phyloP scores from a whole-genome alignment of 1,140 invertebrate species.

The Zeugodacus cucurbitae region DNA sequence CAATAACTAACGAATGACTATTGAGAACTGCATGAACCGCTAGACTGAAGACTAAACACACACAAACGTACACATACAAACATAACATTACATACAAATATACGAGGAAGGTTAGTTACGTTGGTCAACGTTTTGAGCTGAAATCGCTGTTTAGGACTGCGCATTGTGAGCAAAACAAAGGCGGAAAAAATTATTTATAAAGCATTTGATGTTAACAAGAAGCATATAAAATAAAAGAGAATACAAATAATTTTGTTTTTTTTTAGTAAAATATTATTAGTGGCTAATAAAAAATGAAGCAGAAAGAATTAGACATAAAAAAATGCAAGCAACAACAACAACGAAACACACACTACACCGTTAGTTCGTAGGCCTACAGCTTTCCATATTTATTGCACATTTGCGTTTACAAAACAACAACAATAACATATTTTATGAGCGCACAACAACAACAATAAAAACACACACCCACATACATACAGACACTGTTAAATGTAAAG shows the following conservation, averaged over 20 bases:
- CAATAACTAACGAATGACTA: neutral
- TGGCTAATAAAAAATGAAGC: neutral
- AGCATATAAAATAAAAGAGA: neutral
- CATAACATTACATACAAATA: too few relatives aligned
- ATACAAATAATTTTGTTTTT: neutral
- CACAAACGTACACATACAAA: neutral
- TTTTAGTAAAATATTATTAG: neutral
- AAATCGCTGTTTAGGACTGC: slow-evolving; percentile 24
- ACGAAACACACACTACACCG: neutral
- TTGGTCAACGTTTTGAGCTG: neutral
- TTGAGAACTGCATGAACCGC: neutral
- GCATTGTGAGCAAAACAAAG: neutral
- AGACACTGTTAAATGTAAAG: neutral
- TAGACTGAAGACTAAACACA: slow-evolving; percentile 18
- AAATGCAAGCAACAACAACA: neutral
- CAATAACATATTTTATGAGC: neutral
- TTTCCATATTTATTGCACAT: slow-evolving; percentile 7
- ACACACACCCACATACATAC: neutral
- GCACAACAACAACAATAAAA: neutral
- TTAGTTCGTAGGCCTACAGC: neutral
- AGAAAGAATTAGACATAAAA: neutral
- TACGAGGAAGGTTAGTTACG: neutral
- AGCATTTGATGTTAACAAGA: neutral
- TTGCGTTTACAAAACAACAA: neutral
- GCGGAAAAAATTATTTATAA: neutral